phyloP scores from a whole-genome alignment of 2,888 invertebrate species.

The Eristalis arbustorum region DNA sequence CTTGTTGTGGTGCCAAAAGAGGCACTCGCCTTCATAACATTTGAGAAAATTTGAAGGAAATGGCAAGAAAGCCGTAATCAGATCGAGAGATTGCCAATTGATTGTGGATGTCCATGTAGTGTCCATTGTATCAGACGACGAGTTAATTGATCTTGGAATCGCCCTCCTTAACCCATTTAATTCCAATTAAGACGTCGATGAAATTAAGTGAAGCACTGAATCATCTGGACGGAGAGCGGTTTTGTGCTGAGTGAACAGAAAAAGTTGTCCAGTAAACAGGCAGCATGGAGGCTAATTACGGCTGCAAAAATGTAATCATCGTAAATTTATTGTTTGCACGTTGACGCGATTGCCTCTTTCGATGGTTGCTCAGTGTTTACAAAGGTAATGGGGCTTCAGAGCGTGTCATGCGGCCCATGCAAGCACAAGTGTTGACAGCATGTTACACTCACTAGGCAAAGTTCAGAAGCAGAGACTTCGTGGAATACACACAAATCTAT shows the following conservation, averaged over 20 bases:
- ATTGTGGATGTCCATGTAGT: neutral
- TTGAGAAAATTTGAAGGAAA: neutral
- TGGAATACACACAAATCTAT: too few relatives aligned
- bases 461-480: too few relatives aligned
- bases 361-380: neutral
- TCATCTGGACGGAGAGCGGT: neutral
- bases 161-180: neutral
- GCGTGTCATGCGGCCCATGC: neutral
- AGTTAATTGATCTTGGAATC: constrained; percentile 5
- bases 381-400: neutral
- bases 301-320: neutral
- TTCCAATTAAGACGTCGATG: neutral
- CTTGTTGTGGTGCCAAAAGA: neutral
- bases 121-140: neutral
- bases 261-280: neutral
- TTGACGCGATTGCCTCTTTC: neutral
- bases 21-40: constrained; percentile 11
- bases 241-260: neutral
- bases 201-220: neutral
- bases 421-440: too few relatives aligned
- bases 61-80: neutral
- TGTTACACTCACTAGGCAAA: too few relatives aligned
- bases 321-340: neutral
- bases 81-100: constrained; percentile 4
- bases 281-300: neutral